These are phyloP conservation scores for Frankliniella intonsa DNA, from an alignment of 2,888 invertebrate species.

Conservation along the genomic window DNA sequence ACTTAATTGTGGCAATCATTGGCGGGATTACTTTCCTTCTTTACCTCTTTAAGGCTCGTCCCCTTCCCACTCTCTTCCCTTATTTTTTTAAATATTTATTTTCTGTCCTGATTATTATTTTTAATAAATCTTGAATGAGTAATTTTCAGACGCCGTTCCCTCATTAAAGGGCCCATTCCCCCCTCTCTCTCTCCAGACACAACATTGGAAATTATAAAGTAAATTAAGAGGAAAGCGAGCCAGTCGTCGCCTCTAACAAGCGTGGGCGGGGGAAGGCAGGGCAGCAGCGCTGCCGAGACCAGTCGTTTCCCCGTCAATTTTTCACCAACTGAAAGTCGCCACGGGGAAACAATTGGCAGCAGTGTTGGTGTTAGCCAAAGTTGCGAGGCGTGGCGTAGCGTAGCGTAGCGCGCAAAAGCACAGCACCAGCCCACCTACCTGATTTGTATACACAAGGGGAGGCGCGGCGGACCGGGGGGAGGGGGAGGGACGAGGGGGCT, in stretches of 20 bases:
- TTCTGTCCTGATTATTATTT: not conserved
- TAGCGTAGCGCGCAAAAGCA: not conserved
- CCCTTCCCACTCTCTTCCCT: not conserved
- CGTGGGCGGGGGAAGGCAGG: not conserved
- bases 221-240: constrained; percentile 1
- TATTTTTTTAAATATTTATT: not conserved
- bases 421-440: not conserved
- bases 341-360: no score
- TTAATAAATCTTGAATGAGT: constrained; percentile 20
- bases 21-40: not conserved
- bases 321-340: no score
- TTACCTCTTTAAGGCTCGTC: not conserved
- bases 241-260: not conserved
- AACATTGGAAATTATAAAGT: constrained; percentile 5
- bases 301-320: not conserved
- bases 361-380: no score
- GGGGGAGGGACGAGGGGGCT: not conserved
- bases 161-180: not conserved
- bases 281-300: not conserved
- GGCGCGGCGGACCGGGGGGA: not conserved
- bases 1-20: not conserved
- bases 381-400: no score
- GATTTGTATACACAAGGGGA: not conserved
- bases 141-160: constrained; percentile 7
- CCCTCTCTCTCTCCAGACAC: not conserved